Evolutionary conservation across 2,888 invertebrate species (phyloP), one percentile per base, ranked within the genome.

Genomic region (Lutraria lutraria): DNA sequence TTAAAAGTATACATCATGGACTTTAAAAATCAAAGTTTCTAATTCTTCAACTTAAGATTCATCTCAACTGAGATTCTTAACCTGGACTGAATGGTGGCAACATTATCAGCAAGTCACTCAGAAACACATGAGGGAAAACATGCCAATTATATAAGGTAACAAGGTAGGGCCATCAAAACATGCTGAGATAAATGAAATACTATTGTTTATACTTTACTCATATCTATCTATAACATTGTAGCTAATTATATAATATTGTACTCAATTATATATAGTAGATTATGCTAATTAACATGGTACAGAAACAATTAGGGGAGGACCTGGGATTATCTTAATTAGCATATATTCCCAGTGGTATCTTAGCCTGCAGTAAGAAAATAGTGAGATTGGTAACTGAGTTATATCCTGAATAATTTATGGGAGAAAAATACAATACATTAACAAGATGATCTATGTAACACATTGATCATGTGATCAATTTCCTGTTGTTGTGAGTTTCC

Each of bases 211-310:
- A 56, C 76, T 16, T 76, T 12, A 31, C 34, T 34, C 19, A 13
- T 76, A 29, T 72, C 13, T 72, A 34, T 16, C 31, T 31, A 76
- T 76, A 76, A 76, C 76, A 76, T 31, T 76, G 76, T 76, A 76
- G 76, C 25, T 21, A 76, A 76, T 76, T 76, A 76, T 34, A 76
- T 19, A 76, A 76, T 76, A 76, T 34, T 76, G 76, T 76, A 76
- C 34, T 31, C 19, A 76, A 76, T 76, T 76, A 34, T 76, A 76
- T 16, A 31, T 34, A 16, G 19, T 31, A 31, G 76, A 76, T 76
- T 34, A 76, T 76, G 34, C 76, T 76, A 76, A 76, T 76, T 76
- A 19, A 76, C 19, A 19, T 31, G 16, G 29, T 76, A 76, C 76
- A 34, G 31, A 2, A 16, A 19, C 19, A 76, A 34, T 76, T 34